Conservation (phyloP, 2,113 vertebrate genomes). For the Hippocampus barbouri region DNA sequence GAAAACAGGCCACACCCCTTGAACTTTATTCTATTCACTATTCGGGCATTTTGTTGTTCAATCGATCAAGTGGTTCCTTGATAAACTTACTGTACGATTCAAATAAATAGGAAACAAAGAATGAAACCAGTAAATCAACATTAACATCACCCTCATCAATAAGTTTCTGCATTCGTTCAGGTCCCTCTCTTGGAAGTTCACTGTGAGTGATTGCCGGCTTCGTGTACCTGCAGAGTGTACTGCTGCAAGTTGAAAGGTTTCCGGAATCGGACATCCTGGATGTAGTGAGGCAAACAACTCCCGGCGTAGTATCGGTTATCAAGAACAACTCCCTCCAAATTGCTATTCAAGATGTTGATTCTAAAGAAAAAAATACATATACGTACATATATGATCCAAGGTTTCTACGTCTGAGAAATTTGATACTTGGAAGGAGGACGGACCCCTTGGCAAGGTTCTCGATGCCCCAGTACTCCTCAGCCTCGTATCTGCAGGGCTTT, state of each 20-base stretch:
- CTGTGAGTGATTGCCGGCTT: background rate
- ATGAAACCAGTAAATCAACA: no score
- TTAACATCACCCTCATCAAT: no score
- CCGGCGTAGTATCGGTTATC: conserved; percentile 89
- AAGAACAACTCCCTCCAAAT: conserved; percentile 83
- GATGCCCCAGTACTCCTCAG: conserved; percentile 86
- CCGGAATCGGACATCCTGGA: conserved; percentile 80
- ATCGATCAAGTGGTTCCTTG: no score
- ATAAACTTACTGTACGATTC: no score
- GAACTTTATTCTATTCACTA: no score
- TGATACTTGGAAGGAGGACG: conserved; percentile 39
- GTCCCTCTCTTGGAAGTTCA: background rate
- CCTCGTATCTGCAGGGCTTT: conserved; percentile 75
- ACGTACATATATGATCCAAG: background rate
- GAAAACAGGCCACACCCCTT: no score
- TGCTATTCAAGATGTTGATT: conserved; percentile 83
- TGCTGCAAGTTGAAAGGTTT: conserved; percentile 89
- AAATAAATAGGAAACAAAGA: no score
- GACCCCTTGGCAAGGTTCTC: conserved; percentile 88
- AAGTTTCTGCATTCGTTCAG: background rate
- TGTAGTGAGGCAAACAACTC: conserved; percentile 82
- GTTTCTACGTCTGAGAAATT: background rate
- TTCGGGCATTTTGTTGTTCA: no score
- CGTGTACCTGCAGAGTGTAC: conserved; percentile 77
- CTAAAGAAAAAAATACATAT: conserved; percentile 56